phyloP scores from a whole-genome alignment of 2,888 invertebrate species.

The Coremacera marginata region DNA sequence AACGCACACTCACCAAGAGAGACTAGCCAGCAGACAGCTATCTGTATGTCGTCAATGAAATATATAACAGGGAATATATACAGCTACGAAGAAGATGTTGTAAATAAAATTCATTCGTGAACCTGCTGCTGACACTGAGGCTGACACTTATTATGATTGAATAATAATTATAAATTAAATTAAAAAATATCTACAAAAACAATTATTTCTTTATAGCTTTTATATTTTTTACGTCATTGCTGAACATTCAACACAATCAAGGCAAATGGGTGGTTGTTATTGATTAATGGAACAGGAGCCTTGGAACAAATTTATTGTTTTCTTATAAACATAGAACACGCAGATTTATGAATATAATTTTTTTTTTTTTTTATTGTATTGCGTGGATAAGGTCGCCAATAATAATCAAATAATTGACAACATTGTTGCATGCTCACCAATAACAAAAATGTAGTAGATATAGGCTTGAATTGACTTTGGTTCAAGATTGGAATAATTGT shows the following conservation, averaged over 20 bases:
- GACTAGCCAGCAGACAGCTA: background rate
- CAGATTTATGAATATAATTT: background rate
- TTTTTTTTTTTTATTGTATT: no score
- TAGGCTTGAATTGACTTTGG: no score
- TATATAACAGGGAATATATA: constrained; percentile 34
- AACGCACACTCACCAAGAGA: background rate
- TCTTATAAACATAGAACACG: no score
- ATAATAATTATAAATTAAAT: constrained; percentile 45
- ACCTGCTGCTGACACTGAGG: constrained; percentile 5
- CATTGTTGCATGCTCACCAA: background rate
- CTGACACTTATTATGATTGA: constrained; percentile 1
- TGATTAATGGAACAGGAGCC: background rate
- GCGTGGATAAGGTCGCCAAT: background rate
- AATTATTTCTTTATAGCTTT: background rate
- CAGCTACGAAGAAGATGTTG: background rate
- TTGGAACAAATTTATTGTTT: background rate
- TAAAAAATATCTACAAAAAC: background rate
- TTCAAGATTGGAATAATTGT: no score
- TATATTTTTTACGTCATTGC: background rate
- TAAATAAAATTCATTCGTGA: background rate
- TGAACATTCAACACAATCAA: no score
- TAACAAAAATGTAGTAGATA: no score
- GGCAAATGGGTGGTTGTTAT: background rate
- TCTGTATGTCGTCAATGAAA: background rate
- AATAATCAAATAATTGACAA: background rate